Percentiles rank a stretch among this genome's conserved stretches.
Evolutionary conservation across 2,113 vertebrate species (phyloP).

Genomic region (Echinops telfairi): DNA sequence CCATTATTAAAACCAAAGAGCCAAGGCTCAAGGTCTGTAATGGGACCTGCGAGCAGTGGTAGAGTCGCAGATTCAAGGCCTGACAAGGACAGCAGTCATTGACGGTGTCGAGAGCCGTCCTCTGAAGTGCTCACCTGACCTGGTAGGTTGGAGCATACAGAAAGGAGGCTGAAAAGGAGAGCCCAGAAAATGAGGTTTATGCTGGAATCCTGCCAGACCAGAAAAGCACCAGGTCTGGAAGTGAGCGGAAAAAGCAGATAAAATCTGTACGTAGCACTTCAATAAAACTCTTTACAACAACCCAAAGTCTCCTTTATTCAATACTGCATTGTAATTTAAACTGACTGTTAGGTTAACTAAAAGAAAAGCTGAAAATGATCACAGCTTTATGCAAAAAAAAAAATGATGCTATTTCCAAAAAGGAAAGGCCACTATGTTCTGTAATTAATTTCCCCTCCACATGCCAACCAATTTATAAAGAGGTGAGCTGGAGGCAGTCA

Average conservation of each 20-base stretch:
- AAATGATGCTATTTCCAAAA: constrained; percentile 57
- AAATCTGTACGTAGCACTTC: constrained; percentile 1
- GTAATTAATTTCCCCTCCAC: constrained; percentile 36
- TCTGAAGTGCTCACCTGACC: not conserved
- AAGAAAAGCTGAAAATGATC: constrained; percentile 48
- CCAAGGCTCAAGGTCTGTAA: not conserved
- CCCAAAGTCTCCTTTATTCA: not conserved
- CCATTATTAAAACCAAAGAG: constrained; percentile 5
- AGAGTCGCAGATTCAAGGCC: not conserved
- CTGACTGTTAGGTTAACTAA: not conserved
- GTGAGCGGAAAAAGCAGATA: not conserved
- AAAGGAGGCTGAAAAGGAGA: constrained; percentile 13
- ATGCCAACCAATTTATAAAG: not conserved
- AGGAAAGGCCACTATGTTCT: not conserved
- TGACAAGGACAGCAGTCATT: not conserved
- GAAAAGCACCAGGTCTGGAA: constrained; percentile 30
- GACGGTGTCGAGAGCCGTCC: not conserved
- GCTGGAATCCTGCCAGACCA: not conserved
- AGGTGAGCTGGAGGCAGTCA: constrained; percentile 38
- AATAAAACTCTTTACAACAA: constrained; percentile 40
- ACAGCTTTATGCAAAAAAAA: constrained; percentile 37
- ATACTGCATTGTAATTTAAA: constrained; percentile 22
- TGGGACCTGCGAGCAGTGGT: constrained; percentile 7
- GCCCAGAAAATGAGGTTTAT: constrained; percentile 40
- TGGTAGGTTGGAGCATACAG: not conserved